These are phyloP conservation scores for Calonectris borealis DNA, from an alignment of 2,113 vertebrate genomes.

Conservation along the genomic window DNA sequence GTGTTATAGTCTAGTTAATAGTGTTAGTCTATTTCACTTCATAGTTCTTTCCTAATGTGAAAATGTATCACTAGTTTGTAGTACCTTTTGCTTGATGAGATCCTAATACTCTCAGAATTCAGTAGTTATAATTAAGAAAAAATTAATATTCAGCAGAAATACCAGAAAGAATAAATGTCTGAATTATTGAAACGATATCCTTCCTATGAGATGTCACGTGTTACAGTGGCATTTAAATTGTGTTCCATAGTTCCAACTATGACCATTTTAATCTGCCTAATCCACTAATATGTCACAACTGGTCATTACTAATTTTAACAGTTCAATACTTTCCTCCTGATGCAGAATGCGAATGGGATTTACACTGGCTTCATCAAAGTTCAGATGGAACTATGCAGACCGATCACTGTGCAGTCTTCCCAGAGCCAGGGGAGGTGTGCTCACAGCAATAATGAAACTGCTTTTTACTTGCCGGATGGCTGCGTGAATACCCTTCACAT, in stretches of 20 bases:
- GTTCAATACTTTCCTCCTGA: neutral
- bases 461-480: slow-evolving; percentile 83
- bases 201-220: fast-evolving
- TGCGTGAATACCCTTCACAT: slow-evolving; percentile 90
- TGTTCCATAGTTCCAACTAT: neutral
- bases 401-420: slow-evolving; percentile 80
- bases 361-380: slow-evolving; percentile 99
- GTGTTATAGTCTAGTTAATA: no score
- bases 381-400: slow-evolving; percentile 89
- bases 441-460: slow-evolving; percentile 67
- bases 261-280: neutral
- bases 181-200: neutral
- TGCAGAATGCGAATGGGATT: slow-evolving; percentile 80
- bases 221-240: neutral
- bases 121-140: neutral
- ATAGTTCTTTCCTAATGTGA: neutral
- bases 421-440: slow-evolving; percentile 36
- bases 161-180: neutral
- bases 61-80: neutral
- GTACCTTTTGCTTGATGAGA: neutral
- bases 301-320: neutral
- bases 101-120: neutral
- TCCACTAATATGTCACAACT: neutral
- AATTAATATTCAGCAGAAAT: neutral
- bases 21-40: neutral